Evolutionary conservation across 1,140 invertebrate species (phyloP).

Genomic region (Diorhabda elongata): DNA sequence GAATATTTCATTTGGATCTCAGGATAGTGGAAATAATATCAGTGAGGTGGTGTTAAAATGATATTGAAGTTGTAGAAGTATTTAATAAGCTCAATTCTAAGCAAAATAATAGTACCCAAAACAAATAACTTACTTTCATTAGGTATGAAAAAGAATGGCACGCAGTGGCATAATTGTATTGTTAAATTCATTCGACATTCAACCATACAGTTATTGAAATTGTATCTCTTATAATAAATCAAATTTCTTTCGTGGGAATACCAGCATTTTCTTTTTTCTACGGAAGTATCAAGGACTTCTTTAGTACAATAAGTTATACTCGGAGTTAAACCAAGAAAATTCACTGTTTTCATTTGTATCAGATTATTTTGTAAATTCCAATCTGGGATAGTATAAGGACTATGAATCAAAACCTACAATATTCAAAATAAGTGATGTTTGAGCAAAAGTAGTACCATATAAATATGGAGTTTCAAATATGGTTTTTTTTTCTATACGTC

Average conservation of each 20-base stretch:
- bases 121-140: conserved; percentile 15
- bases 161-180: conserved; percentile 53
- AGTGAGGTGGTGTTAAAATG: too few relatives aligned
- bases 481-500: too few relatives aligned
- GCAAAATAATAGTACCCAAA: too few relatives aligned
- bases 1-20: too few relatives aligned
- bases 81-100: too few relatives aligned
- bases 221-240: conserved; percentile 50
- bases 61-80: too few relatives aligned
- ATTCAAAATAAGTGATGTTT: background rate
- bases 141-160: conserved; percentile 53
- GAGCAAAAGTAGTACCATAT: too few relatives aligned
- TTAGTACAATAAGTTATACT: conserved; percentile 52
- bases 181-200: conserved; percentile 52
- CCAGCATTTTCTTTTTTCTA: conserved; percentile 53
- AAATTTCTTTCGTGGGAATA: conserved; percentile 52
- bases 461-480: too few relatives aligned
- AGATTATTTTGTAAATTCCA: conserved; percentile 54
- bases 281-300: conserved; percentile 48
- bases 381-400: conserved; percentile 58
- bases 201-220: conserved; percentile 61
- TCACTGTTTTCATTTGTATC: conserved; percentile 51
- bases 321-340: conserved; percentile 48
- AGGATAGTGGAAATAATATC: too few relatives aligned
- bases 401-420: conserved; percentile 57